Conservation (phyloP, 2,888 invertebrate genomes). For the Stegana nigrithorax region DNA sequence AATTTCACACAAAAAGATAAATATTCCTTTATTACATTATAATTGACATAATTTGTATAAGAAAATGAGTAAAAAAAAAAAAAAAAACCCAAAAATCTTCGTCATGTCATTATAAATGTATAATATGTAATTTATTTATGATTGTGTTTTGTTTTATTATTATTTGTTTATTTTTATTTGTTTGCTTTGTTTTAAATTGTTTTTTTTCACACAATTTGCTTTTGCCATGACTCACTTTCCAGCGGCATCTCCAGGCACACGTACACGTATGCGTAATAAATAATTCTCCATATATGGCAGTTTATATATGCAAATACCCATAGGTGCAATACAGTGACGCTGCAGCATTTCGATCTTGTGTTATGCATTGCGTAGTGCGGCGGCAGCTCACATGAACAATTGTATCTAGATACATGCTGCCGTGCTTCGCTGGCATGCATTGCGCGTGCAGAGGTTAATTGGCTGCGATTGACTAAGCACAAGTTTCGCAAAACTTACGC, state of each 20-base stretch:
- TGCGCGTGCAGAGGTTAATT: slow-evolving; percentile 11
- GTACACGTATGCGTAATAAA: slow-evolving; percentile 12
- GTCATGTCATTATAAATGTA: neutral
- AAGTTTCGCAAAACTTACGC: too few relatives aligned
- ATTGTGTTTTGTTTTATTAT: neutral
- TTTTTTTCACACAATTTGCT: neutral
- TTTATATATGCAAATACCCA: slow-evolving; percentile 16
- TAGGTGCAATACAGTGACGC: neutral
- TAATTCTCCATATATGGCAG: too few relatives aligned
- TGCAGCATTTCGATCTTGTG: neutral
- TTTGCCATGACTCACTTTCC: slow-evolving; percentile 6
- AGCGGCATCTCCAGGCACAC: too few relatives aligned
- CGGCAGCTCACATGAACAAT: neutral
- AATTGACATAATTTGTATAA: slow-evolving; percentile 2
- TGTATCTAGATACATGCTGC: too few relatives aligned
- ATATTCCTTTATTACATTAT: slow-evolving; percentile 14
- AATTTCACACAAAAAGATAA: neutral
- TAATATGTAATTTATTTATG: neutral
- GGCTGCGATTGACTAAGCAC: slow-evolving; percentile 1
- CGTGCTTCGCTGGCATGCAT: too few relatives aligned
- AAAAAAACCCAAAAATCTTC: neutral
- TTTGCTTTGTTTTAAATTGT: too few relatives aligned
- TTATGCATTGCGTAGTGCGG: too few relatives aligned
- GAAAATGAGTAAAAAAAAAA: neutral
- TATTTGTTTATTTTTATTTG: neutral